phyloP scores from a whole-genome alignment of 2,888 invertebrate genomes.

The Ryuthela nishihirai region DNA sequence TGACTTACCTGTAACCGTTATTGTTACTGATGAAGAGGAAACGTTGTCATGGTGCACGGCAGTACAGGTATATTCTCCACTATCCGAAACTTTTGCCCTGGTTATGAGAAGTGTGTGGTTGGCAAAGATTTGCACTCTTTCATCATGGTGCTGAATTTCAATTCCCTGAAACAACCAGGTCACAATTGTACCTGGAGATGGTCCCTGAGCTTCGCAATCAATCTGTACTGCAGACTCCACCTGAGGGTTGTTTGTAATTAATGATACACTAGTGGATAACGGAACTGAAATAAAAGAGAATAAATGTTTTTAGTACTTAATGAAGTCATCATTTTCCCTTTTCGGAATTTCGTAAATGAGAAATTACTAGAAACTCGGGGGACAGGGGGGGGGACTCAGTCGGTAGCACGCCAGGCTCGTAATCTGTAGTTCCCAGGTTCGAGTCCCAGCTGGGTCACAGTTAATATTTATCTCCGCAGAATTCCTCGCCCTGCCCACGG shows the following conservation, averaged over 20 bases:
- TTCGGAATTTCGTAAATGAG: too few relatives aligned
- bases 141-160: too few relatives aligned
- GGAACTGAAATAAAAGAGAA: conserved; percentile 4
- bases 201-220: conserved; percentile 47
- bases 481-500: too few relatives aligned
- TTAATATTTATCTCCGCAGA: too few relatives aligned
- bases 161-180: too few relatives aligned
- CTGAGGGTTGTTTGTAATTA: conserved; percentile 44
- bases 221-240: conserved; percentile 46
- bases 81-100: conserved; percentile 64
- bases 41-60: conserved; percentile 70
- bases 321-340: background rate
- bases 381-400: too few relatives aligned
- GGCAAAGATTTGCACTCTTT: conserved; percentile 42
- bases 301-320: background rate
- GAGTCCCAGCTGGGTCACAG: too few relatives aligned
- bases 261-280: conserved; percentile 43
- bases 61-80: conserved; percentile 77
- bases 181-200: conserved; percentile 44
- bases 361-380: too few relatives aligned
- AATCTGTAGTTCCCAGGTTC: too few relatives aligned
- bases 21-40: conserved; percentile 59
- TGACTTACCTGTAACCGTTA: conserved; percentile 70
- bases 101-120: conserved; percentile 67
- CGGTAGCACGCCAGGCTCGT: too few relatives aligned